These are phyloP conservation scores for Simalia tracyae DNA, from an alignment of 2,797 vertebrate genomes.

Conservation along the genomic window DNA sequence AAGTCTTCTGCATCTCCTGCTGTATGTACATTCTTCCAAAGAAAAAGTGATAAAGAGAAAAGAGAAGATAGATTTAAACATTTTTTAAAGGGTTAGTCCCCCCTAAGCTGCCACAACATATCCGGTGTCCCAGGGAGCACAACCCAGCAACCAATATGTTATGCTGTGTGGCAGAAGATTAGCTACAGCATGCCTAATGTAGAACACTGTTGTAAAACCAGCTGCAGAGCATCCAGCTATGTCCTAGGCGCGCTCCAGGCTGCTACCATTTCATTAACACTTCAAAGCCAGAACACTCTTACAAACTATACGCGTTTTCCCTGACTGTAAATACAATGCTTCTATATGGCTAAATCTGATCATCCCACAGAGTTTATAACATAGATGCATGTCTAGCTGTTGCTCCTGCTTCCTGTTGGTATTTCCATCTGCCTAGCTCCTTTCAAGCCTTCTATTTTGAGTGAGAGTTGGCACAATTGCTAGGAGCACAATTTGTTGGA, in stretches of 20 bases:
- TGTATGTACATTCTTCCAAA: not conserved
- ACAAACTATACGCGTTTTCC: not conserved
- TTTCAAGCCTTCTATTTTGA: constrained; percentile 27
- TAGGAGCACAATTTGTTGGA: constrained; percentile 45
- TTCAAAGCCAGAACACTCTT: constrained; percentile 48
- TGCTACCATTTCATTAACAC: constrained; percentile 51
- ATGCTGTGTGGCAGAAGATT: constrained; percentile 37
- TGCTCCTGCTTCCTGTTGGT: constrained; percentile 42
- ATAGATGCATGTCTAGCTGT: constrained; percentile 26
- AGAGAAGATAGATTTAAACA: not conserved
- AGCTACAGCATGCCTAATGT: not conserved
- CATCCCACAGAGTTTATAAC: constrained; percentile 49
- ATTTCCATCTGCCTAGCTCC: constrained; percentile 26
- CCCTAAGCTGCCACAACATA: constrained; percentile 28
- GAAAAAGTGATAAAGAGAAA: not conserved
- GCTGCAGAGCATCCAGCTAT: constrained; percentile 48
- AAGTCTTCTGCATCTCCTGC: not conserved
- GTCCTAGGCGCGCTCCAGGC: constrained; percentile 44
- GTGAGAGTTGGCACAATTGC: constrained; percentile 34
- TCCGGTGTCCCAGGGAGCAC: constrained; percentile 27
- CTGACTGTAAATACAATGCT: constrained; percentile 4
- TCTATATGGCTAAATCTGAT: constrained; percentile 32
- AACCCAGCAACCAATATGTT: constrained; percentile 39
- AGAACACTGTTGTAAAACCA: constrained; percentile 46
- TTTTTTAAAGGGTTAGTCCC: constrained; percentile 33